Conservation (phyloP, 1,140 invertebrate genomes). For the Luehdorfia chinensis region DNA sequence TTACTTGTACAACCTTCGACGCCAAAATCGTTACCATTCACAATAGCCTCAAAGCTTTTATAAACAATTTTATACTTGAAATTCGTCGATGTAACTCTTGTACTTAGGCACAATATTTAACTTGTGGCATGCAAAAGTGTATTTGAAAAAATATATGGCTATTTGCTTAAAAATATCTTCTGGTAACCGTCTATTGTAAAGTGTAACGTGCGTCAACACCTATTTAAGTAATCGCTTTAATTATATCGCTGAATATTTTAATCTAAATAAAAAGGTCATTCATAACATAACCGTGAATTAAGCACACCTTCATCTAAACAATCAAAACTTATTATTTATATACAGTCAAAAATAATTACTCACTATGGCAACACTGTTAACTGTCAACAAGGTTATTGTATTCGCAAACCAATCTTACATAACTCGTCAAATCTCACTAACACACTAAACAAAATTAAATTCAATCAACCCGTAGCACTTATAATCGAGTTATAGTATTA, state of each 20-base stretch:
- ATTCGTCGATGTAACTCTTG: slow-evolving; percentile 28
- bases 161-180: slow-evolving; percentile 59
- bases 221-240: slow-evolving; percentile 39
- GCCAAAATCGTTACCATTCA: too few species aligned
- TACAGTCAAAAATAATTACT: slow-evolving; percentile 72
- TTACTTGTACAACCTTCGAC: too few species aligned
- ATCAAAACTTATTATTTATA: slow-evolving; percentile 67
- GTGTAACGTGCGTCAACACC: slow-evolving; percentile 47
- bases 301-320: slow-evolving; percentile 65
- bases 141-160: slow-evolving; percentile 61
- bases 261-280: slow-evolving; percentile 54
- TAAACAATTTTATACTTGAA: neutral
- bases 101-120: slow-evolving; percentile 33
- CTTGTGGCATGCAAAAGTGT: slow-evolving; percentile 48
- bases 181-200: slow-evolving; percentile 69
- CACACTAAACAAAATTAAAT: slow-evolving; percentile 57
- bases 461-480: slow-evolving; percentile 60
- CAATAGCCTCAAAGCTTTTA: slow-evolving; percentile 32
- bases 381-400: slow-evolving; percentile 70
- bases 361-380: slow-evolving; percentile 73
- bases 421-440: slow-evolving; percentile 58
- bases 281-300: slow-evolving; percentile 54
- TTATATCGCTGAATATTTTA: slow-evolving; percentile 34
- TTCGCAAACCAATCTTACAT: slow-evolving; percentile 62
- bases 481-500: slow-evolving; percentile 32